Percentiles rank a stretch among this genome's conserved stretches.
Conservation (phyloP, 1,140 invertebrate species). For the Saccostrea cuccullata region DNA sequence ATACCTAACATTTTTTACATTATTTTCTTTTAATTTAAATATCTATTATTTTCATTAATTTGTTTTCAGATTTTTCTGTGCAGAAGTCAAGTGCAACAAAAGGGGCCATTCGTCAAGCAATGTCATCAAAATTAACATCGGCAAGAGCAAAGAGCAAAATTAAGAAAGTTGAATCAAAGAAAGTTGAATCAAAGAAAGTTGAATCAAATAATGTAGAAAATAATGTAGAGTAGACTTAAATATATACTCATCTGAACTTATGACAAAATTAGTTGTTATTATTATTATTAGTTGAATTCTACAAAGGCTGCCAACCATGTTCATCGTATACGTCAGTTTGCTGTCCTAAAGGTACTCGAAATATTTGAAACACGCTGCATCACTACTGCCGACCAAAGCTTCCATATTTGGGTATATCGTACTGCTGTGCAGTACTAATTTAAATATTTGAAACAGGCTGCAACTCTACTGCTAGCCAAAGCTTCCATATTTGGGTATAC, state of each 20-base stretch:
- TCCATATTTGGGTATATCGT: neutral
- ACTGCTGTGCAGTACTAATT: conserved; percentile 18
- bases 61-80: conserved; percentile 13
- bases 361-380: conserved; percentile 3
- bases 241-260: neutral
- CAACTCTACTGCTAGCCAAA: neutral
- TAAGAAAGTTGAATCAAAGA: neutral
- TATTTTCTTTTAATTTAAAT: too few species aligned
- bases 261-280: neutral
- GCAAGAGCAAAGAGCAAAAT: neutral
- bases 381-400: neutral
- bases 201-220: too few species aligned
- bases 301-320: neutral
- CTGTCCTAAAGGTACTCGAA: neutral
- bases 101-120: conserved; percentile 6
- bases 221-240: neutral
- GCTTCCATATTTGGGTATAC: neutral
- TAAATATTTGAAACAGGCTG: conserved; percentile 23
- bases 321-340: neutral
- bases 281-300: neutral
- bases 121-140: neutral
- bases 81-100: neutral
- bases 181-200: neutral
- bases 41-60: neutral
- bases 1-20: too few species aligned